Percentiles rank a stretch among this genome's conserved stretches.
These are phyloP conservation scores for Notodonta dromedarius DNA, from an alignment of 2,888 invertebrate species.

Conservation along the genomic window DNA sequence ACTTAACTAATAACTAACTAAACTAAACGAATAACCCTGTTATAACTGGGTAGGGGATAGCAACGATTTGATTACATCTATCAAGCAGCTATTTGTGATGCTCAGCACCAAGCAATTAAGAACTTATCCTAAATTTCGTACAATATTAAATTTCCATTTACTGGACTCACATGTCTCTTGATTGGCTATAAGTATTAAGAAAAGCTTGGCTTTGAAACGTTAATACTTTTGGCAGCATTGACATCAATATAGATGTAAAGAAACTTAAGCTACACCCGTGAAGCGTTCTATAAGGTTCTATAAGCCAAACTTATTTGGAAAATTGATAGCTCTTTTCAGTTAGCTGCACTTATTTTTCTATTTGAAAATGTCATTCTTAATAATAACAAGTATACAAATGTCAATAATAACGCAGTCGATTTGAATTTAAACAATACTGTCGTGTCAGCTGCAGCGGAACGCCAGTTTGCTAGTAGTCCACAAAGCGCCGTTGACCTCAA, in stretches of 20 bases:
- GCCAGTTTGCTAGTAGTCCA: constrained; percentile 25
- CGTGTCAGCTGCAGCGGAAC: constrained; percentile 11
- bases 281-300: no score
- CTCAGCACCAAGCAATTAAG: background rate
- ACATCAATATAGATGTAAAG: no score
- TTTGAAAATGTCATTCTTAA: background rate
- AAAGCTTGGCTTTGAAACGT: no score
- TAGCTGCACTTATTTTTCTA: background rate
- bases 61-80: background rate
- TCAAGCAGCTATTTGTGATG: background rate
- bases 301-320: no score
- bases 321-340: no score
- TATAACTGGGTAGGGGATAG: background rate
- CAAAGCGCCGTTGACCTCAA: constrained; percentile 14
- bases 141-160: no score
- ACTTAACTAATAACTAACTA: background rate
- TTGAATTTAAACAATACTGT: constrained; percentile 4
- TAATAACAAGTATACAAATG: background rate
- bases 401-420: background rate
- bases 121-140: background rate
- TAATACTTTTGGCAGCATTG: no score
- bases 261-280: no score
- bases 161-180: no score
- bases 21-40: background rate
- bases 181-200: no score